Evolutionary conservation across 2,888 invertebrate genomes (phyloP).

Genomic region (Volucella inanis): DNA sequence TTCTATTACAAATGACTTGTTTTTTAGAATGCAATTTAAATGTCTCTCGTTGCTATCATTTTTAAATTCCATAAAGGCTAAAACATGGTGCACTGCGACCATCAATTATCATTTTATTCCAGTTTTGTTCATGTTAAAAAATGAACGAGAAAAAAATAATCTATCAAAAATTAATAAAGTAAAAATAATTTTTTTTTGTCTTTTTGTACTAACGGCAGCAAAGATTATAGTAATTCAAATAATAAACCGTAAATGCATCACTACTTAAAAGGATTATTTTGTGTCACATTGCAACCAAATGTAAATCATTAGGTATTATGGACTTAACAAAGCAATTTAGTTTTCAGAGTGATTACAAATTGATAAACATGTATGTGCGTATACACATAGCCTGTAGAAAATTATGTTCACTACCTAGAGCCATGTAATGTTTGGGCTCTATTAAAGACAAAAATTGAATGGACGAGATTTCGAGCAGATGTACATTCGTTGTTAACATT

Average conservation of each 20-base stretch:
- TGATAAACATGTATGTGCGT: not conserved
- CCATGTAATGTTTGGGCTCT: too few relatives aligned
- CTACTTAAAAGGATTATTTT: constrained; percentile 55
- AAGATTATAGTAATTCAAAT: not conserved
- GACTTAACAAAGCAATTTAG: constrained; percentile 37
- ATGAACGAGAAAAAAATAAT: constrained; percentile 7
- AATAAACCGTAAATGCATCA: constrained; percentile 33
- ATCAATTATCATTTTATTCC: constrained; percentile 38
- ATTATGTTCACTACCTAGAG: too few relatives aligned
- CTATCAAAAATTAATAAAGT: constrained; percentile 18
- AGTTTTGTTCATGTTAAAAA: not conserved
- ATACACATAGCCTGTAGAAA: too few relatives aligned
- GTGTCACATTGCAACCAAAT: constrained; percentile 47
- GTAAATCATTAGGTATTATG: constrained; percentile 59
- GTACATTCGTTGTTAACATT: too few relatives aligned
- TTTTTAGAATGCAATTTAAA: constrained; percentile 31
- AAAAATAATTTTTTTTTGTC: constrained; percentile 9
- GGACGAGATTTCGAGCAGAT: too few relatives aligned
- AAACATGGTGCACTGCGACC: not conserved
- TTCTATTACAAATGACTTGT: not conserved
- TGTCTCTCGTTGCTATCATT: constrained; percentile 11
- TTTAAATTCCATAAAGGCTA: constrained; percentile 23
- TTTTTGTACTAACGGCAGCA: not conserved
- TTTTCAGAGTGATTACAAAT: constrained; percentile 37
- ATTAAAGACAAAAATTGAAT: too few relatives aligned